Evolutionary conservation across 2,113 vertebrate genomes (phyloP), one percentile per base, ranked within the genome.

Genomic region (Tursiops truncatus): DNA sequence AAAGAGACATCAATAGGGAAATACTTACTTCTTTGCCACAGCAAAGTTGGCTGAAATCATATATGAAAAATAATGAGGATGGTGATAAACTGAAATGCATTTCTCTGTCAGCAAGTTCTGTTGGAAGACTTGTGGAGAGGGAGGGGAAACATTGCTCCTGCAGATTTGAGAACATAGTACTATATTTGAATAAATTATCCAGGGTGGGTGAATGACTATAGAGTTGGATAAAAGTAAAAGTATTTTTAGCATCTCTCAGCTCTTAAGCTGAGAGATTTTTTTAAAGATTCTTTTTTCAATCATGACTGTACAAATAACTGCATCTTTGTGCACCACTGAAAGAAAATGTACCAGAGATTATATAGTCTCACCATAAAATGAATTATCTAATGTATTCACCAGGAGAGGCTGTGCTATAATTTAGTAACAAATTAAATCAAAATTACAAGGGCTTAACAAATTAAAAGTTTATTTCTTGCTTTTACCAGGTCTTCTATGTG

Each of bases 141-240:
- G 63, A 15, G 28, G 28, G 88, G 50, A 95, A 73, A 74, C 23
- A 28, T 36, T 41, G 14, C 21, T 95, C 50, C 41, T 81, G 28
- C 18, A 84, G 31, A 92, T 71, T 95, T 68, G 74, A 91, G 50
- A 56, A 58, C 36, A 70, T 8, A 65, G 4, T 62, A 65, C 12
- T 65, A 31, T 65, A 85, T 65, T 60, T 84, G 65, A 96, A 77
- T 86, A 94, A 77, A 92, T 93, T 93, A 96, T 47, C 36, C 20
- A 94, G 15, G 56, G 20, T 84, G 74, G 25, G 28, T 71, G 12
- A 63, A 71, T 15, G 53, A 17, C 56, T 77, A 8, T 10, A 63
- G 12, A 41, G 36, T 53, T 95, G n/a, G n/a, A 38, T 50, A 60
- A 86, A 86, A 94, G 31, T 73, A 74, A 88, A 83, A 80, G 31